Base-by-base conservation (phyloP, 2,888 invertebrate genomes). In the Crioceris asparagi region DNA sequence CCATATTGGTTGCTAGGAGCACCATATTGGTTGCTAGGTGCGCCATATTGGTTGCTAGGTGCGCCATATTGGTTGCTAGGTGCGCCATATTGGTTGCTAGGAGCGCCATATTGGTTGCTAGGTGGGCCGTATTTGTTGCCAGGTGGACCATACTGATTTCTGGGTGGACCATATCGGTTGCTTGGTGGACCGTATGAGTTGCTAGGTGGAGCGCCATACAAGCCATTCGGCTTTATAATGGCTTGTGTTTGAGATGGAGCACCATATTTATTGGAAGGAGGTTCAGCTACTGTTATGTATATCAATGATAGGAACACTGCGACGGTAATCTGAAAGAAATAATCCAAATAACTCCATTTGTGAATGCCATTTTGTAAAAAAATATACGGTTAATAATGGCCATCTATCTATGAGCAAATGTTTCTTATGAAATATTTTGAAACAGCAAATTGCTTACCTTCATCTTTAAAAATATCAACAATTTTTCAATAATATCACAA, bases 241-340 rank as follows among this genome's bases (percentile, higher is more conserved):
- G 45, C 47, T 35, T 48, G 41, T 2, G 41, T 44, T 30, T 46
- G 42, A 5, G 45, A 39, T n/a, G 56, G 57, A 4, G 54, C 48
- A 5, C 54, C 51, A 29, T 57, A 57, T 25, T 52, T 50, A 18
- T 39, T 46, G 32, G 51, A 55, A 0, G 61, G 59, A 10, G 52
- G 45, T 6, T n/a, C n/a, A n/a, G n/a, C n/a, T n/a, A n/a, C n/a
- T n/a, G n/a, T n/a, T n/a, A n/a, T n/a, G n/a, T n/a, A n/a, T n/a
- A n/a, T n/a, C n/a, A n/a, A n/a, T n/a, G n/a, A n/a, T n/a, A n/a
- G n/a, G n/a, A n/a, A n/a, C n/a, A n/a, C n/a, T n/a, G n/a, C n/a
- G n/a, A n/a, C n/a, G n/a, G n/a, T n/a, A n/a, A n/a, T n/a, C n/a
- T n/a, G n/a, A n/a, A n/a, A n/a, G n/a, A n/a, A n/a, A n/a, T n/a